Percentiles rank a stretch among this genome's conserved stretches.
Evolutionary conservation across 1,140 invertebrate genomes (phyloP).

Genomic region (Charaxes varanes): DNA sequence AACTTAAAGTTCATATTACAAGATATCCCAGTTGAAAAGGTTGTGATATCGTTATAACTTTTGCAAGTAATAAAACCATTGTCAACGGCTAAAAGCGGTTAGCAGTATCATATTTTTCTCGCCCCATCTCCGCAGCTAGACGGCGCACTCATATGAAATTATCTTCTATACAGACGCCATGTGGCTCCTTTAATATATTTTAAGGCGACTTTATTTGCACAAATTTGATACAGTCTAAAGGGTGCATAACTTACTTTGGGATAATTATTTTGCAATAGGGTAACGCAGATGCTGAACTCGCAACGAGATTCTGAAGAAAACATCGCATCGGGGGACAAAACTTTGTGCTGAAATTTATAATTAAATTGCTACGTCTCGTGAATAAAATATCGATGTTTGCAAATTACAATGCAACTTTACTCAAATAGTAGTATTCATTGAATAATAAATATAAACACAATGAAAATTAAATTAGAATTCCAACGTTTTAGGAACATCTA

Average conservation of each 20-base stretch:
- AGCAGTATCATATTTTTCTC: slow-evolving; percentile 43
- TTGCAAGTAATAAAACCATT: slow-evolving; percentile 27
- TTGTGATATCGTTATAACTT: slow-evolving; percentile 5
- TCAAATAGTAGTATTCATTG: slow-evolving; percentile 1
- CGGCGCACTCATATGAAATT: slow-evolving; percentile 49
- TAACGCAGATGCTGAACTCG: slow-evolving; percentile 54
- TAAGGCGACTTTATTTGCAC: slow-evolving; percentile 53
- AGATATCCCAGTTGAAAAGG: slow-evolving; percentile 1
- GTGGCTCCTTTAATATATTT: slow-evolving; percentile 50
- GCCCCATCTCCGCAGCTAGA: slow-evolving; percentile 21
- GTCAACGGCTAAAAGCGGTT: slow-evolving; percentile 22
- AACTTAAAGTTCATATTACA: slow-evolving; percentile 2
- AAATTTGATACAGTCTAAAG: slow-evolving; percentile 66
- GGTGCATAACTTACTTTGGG: slow-evolving; percentile 69
- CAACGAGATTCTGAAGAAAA: slow-evolving; percentile 51
- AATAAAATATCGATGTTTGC: slow-evolving; percentile 37
- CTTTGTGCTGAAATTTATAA: slow-evolving; percentile 45
- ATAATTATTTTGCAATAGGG: slow-evolving; percentile 69
- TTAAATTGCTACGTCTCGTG: slow-evolving; percentile 40
- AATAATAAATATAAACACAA: slow-evolving; percentile 7
- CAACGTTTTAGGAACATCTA: too few relatives aligned
- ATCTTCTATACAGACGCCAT: slow-evolving; percentile 51
- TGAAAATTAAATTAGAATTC: too few relatives aligned
- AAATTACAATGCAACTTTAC: slow-evolving; percentile 4
- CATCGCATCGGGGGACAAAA: slow-evolving; percentile 38